Percentiles rank a stretch among this genome's conserved stretches.
Evolutionary conservation across 2,888 invertebrate genomes (phyloP).

Genomic region (Dryadula phaetusa): DNA sequence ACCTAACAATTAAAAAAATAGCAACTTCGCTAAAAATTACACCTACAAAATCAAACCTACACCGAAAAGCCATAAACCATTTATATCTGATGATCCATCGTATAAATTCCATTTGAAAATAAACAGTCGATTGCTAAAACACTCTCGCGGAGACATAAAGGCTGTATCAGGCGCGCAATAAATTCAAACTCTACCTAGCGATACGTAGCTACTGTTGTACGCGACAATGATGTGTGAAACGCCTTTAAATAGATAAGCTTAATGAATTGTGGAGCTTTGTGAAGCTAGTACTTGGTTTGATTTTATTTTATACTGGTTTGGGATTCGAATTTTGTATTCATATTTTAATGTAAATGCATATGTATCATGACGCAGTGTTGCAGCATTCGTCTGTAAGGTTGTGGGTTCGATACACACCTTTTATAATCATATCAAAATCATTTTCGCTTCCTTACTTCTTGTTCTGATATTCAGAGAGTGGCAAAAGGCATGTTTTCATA

Average conservation of each 20-base stretch:
- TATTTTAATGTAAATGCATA: no score
- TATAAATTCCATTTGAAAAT: conserved; percentile 44
- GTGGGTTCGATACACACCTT: not conserved
- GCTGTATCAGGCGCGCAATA: conserved; percentile 57
- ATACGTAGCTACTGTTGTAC: conserved; percentile 22
- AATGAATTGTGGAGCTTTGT: conserved; percentile 11
- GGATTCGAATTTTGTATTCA: not conserved
- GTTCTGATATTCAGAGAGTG: no score
- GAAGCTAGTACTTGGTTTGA: conserved; percentile 25
- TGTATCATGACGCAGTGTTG: no score
- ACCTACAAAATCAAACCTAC: conserved; percentile 12
- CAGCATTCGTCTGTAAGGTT: not conserved
- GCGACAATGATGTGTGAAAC: conserved; percentile 31
- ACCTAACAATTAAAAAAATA: not conserved
- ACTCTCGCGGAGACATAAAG: conserved; percentile 40
- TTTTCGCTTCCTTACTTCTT: no score
- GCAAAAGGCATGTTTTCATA: no score
- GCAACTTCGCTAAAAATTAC: not conserved
- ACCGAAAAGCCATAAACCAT: conserved; percentile 40
- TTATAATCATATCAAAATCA: no score
- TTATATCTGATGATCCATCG: conserved; percentile 40
- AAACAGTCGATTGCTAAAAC: conserved; percentile 43
- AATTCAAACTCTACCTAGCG: conserved; percentile 46
- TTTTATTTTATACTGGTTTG: not conserved
- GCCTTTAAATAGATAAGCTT: conserved; percentile 16